phyloP scores from a whole-genome alignment of 2,797 vertebrate genomes.

The Catostomus latipinnis region DNA sequence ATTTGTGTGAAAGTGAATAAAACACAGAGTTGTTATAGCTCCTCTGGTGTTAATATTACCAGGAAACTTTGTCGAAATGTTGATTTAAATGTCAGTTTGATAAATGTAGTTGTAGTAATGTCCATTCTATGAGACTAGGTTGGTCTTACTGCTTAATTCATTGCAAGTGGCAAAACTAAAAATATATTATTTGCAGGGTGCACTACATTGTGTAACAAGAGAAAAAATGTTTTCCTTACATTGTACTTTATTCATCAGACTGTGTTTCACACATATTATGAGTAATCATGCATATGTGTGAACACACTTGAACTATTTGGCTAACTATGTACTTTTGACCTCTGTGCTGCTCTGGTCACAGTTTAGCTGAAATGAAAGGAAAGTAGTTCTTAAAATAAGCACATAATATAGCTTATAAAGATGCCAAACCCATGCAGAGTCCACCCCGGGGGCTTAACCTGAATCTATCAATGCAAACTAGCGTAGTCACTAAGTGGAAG shows the following conservation, averaged over 20 bases:
- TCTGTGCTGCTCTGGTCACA: constrained; percentile 25
- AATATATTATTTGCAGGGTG: background rate
- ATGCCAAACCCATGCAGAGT: constrained; percentile 36
- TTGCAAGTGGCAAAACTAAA: too few relatives aligned
- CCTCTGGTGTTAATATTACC: too few relatives aligned
- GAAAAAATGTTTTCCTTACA: background rate
- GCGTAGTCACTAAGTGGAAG: constrained; percentile 36
- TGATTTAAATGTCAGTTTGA: too few relatives aligned
- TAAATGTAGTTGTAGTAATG: too few relatives aligned
- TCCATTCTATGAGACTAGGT: too few relatives aligned
- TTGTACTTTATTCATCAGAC: background rate
- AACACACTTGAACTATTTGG: constrained; percentile 1
- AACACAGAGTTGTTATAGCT: too few relatives aligned
- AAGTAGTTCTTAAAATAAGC: constrained; percentile 20
- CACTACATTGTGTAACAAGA: background rate
- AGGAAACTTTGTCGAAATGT: too few relatives aligned
- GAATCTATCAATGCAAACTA: constrained; percentile 54
- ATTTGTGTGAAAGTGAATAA: too few relatives aligned
- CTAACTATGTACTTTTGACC: background rate
- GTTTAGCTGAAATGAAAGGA: constrained; percentile 43
- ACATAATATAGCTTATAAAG: constrained; percentile 20
- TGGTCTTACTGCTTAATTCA: too few relatives aligned
- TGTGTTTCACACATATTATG: background rate
- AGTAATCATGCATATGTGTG: background rate
- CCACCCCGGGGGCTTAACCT: constrained; percentile 54